A percentile compares a stretch with the other conserved stretches of the same genome.
Conservation (phyloP, 2,797 vertebrate genomes). For the Oreortyx pictus region DNA sequence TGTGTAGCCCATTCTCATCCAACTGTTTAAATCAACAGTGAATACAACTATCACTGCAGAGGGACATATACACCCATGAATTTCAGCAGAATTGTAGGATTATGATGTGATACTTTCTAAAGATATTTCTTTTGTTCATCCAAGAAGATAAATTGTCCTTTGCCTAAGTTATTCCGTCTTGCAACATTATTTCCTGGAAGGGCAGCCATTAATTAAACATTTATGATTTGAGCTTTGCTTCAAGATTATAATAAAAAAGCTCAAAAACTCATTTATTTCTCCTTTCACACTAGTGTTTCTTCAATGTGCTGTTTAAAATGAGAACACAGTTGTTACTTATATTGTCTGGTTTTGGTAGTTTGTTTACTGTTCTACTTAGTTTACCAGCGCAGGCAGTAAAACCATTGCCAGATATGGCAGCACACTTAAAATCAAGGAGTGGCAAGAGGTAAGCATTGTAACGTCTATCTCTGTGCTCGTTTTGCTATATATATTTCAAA, state of each 20-base stretch:
- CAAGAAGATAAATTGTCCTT: not conserved
- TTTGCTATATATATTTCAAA: conserved; percentile 3
- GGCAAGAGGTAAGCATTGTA: not conserved
- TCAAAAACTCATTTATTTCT: not conserved
- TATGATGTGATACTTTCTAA: not conserved
- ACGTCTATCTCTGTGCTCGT: not conserved
- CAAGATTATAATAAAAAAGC: not conserved
- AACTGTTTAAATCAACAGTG: not conserved
- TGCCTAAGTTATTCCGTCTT: not conserved
- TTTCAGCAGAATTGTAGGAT: not conserved
- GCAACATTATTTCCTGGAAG: not conserved
- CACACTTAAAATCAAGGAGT: not conserved
- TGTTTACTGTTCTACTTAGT: not conserved
- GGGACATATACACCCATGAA: not conserved
- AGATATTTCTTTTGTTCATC: not conserved
- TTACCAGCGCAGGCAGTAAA: not conserved
- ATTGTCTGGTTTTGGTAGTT: not conserved
- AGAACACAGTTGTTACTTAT: not conserved
- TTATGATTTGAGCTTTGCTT: not conserved
- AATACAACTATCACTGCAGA: not conserved
- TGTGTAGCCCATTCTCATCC: not conserved
- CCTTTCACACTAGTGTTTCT: not conserved
- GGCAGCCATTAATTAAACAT: not conserved
- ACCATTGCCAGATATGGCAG: not conserved
- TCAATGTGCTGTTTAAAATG: not conserved